Conservation (phyloP, 2,888 invertebrate species). For the Lamproptera curius region DNA sequence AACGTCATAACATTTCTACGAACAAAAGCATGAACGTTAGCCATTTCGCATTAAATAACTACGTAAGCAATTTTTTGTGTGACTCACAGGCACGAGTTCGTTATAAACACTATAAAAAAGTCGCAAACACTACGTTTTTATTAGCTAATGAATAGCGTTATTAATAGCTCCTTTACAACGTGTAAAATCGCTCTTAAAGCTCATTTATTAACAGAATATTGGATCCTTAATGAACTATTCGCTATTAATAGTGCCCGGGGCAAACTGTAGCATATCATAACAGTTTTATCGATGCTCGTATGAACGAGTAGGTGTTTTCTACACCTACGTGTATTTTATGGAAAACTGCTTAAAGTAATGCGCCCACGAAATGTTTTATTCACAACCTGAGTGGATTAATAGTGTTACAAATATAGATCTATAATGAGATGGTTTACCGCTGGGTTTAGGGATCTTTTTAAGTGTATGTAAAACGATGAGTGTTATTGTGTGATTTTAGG, state of each 20-base stretch:
- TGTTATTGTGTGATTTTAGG: not conserved
- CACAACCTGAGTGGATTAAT: not conserved
- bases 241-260: constrained; percentile 8
- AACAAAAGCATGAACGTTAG: not conserved
- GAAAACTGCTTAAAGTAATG: not conserved
- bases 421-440: too few species aligned
- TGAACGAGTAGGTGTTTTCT: constrained; percentile 10
- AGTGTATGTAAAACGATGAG: not conserved
- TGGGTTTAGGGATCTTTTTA: not conserved
- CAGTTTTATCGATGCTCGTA: constrained; percentile 12
- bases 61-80: not conserved
- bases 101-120: not conserved
- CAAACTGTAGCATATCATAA: constrained; percentile 7
- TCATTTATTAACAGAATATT: constrained; percentile 10
- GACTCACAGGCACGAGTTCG: not conserved
- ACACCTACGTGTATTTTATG: constrained; percentile 13
- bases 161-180: constrained; percentile 1
- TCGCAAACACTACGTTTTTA: not conserved
- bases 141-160: constrained; percentile 8
- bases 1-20: not conserved
- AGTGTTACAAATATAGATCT: not conserved
- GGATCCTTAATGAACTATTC: constrained; percentile 8
- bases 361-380: constrained; percentile 1
- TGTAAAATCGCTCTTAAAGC: not conserved
- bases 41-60: not conserved